These are phyloP conservation scores for Limenitis camilla DNA, from an alignment of 2,888 invertebrate genomes.

Conservation along the genomic window DNA sequence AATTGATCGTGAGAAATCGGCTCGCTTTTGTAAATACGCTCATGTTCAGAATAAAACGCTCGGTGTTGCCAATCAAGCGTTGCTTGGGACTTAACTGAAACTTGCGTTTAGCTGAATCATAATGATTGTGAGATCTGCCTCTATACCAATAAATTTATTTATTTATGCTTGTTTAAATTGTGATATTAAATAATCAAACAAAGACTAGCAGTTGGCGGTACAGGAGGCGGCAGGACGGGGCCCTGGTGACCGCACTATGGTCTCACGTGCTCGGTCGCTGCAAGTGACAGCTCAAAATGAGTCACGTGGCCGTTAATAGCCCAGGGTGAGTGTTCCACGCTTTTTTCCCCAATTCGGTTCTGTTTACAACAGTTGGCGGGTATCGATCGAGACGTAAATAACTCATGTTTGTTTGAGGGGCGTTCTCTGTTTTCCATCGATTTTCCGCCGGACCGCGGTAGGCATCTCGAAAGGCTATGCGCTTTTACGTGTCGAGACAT, in stretches of 20 bases:
- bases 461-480: conserved; percentile 48
- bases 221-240: not conserved
- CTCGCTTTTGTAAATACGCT: conserved; percentile 10
- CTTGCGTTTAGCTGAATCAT: too few relatives aligned
- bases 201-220: too few relatives aligned
- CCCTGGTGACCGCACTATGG: conserved; percentile 10
- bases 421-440: conserved; percentile 61
- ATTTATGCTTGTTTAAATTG: too few relatives aligned
- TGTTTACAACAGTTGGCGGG: conserved; percentile 71
- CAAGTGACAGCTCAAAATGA: conserved; percentile 70
- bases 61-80: not conserved
- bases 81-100: not conserved
- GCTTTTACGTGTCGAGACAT: conserved; percentile 48
- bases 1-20: conserved; percentile 23
- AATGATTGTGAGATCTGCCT: too few relatives aligned
- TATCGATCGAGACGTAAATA: conserved; percentile 67
- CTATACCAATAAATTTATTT: too few relatives aligned
- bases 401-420: conserved; percentile 45
- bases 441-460: conserved; percentile 41
- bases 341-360: conserved; percentile 57
- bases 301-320: conserved; percentile 71
- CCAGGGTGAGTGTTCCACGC: conserved; percentile 46
- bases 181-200: too few relatives aligned
- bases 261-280: conserved; percentile 58
- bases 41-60: not conserved